phyloP scores from a whole-genome alignment of 37 sponge, comb jelly and placozoan species.

The Ianthella basta region DNA sequence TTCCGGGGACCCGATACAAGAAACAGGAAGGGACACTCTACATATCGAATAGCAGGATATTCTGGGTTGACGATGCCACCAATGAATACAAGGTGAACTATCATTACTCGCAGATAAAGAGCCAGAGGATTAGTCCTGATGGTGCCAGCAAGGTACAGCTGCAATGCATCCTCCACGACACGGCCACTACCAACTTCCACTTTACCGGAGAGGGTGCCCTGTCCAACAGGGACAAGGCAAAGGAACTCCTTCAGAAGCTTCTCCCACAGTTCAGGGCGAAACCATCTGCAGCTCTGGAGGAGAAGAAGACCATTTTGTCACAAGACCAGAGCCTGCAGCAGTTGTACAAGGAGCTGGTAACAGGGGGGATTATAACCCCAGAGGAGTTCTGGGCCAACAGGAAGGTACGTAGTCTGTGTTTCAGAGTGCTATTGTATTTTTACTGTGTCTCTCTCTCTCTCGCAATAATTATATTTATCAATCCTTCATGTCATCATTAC shows the following conservation, averaged over 20 bases:
- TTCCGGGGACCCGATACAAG: slow-evolving; percentile 62
- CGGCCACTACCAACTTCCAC: slow-evolving; percentile 65
- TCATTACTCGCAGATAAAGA: slow-evolving; percentile 67
- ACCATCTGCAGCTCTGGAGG: slow-evolving; percentile 66
- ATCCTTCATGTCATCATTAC: neutral
- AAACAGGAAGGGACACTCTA: slow-evolving; percentile 83
- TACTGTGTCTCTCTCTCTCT: neutral
- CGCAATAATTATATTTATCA: neutral
- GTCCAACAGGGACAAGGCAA: slow-evolving; percentile 51
- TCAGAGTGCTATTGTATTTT: neutral
- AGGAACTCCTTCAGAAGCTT: slow-evolving; percentile 51
- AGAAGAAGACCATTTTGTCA: slow-evolving; percentile 67
- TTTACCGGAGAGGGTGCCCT: slow-evolving; percentile 59
- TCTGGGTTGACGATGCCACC: slow-evolving; percentile 67
- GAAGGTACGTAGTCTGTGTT: neutral
- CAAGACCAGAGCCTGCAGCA: slow-evolving; percentile 64
- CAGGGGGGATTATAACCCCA: slow-evolving; percentile 68
- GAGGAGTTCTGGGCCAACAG: slow-evolving; percentile 92
- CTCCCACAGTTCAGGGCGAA: slow-evolving; percentile 44
- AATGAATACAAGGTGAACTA: slow-evolving; percentile 49
- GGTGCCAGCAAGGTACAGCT: slow-evolving; percentile 79
- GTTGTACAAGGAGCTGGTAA: slow-evolving; percentile 87
- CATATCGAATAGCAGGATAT: slow-evolving; percentile 65
- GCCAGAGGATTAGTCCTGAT: slow-evolving; percentile 88
- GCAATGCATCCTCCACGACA: slow-evolving; percentile 73